Conservation (phyloP, 2,888 invertebrate genomes). For the Spisula subtruncata region DNA sequence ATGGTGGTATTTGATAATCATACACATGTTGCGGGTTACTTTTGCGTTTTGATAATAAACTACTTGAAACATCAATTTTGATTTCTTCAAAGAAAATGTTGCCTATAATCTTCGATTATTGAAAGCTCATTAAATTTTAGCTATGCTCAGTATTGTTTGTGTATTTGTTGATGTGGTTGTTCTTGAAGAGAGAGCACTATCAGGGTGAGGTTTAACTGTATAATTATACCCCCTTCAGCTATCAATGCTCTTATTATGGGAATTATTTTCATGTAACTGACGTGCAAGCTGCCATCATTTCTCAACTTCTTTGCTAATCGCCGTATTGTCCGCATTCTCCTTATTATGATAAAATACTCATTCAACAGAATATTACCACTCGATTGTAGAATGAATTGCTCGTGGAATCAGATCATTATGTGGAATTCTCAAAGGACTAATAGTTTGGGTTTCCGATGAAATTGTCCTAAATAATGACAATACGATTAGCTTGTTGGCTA, state of each 20-base stretch:
- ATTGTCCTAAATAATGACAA: background rate
- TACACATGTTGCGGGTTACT: too few species aligned
- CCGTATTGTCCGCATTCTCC: background rate
- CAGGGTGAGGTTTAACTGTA: too few species aligned
- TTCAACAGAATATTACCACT: constrained; percentile 12
- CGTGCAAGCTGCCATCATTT: background rate
- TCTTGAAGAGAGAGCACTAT: too few species aligned
- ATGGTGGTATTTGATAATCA: too few species aligned
- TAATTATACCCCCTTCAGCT: too few species aligned
- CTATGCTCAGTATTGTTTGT: too few species aligned
- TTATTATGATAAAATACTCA: background rate
- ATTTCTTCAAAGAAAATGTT: too few species aligned
- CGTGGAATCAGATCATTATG: background rate
- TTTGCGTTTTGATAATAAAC: too few species aligned
- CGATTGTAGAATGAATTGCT: constrained; percentile 5
- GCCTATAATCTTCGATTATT: too few species aligned
- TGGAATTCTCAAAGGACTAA: constrained; percentile 4
- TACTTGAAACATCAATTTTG: too few species aligned
- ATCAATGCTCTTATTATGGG: background rate
- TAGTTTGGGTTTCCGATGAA: background rate
- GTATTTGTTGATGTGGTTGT: too few species aligned
- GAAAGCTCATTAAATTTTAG: too few species aligned
- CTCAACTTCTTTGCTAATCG: background rate
- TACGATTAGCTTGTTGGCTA: background rate
- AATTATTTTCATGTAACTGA: background rate